Evolutionary conservation across 2,888 invertebrate genomes (phyloP).

Genomic region (Polydrusus tereticollis): DNA sequence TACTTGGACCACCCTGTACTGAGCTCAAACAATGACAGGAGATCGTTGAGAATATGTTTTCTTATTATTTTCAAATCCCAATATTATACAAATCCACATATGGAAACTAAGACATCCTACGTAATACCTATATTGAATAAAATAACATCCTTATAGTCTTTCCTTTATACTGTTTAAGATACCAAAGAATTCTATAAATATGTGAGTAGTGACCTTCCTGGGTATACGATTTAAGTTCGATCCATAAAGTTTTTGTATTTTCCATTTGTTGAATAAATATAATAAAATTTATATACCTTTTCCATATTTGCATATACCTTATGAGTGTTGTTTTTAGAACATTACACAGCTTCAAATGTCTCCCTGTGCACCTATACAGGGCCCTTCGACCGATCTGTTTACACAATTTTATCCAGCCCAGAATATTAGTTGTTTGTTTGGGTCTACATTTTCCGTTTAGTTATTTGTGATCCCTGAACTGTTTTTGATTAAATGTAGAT

Average conservation of each 20-base stretch:
- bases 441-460: neutral
- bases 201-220: neutral
- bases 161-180: neutral
- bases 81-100: neutral
- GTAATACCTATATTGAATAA: neutral
- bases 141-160: neutral
- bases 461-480: neutral
- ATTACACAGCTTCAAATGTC: constrained; percentile 6
- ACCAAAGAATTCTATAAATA: constrained; percentile 17
- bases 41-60: too few species aligned
- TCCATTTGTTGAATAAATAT: constrained; percentile 50
- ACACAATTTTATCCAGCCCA: neutral
- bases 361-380: neutral
- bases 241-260: constrained; percentile 52
- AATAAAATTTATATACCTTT: constrained; percentile 52
- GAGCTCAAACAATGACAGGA: too few species aligned
- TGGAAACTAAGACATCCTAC: neutral
- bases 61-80: neutral
- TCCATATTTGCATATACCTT: constrained; percentile 7
- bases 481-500: too few species aligned
- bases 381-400: neutral
- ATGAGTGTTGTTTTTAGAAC: neutral
- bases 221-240: constrained; percentile 22
- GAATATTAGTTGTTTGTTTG: neutral
- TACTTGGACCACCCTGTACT: too few species aligned